Base-by-base conservation (phyloP, 1,140 invertebrate genomes). In the Drosophila santomea region DNA sequence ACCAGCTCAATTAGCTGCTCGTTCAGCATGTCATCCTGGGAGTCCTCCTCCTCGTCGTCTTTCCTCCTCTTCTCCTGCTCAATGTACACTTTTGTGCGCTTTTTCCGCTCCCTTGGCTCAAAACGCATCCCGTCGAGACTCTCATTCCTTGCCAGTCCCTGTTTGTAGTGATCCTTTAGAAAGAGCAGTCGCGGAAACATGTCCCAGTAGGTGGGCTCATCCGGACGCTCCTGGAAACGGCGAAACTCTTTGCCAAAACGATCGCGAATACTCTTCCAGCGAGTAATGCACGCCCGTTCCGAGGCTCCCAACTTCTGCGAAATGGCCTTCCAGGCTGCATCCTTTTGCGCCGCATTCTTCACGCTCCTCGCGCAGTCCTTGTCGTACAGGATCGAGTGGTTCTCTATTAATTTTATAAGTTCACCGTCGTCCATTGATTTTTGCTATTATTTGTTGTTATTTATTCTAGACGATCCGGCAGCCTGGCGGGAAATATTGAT, bases 231-330 rank as follows among this genome's bases (percentile, higher is more conserved):
- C 51, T 91, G 90, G 28, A 89, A 80, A 0, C 90, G 75, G 0
- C 90, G 64, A 32, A 88, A 91, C 23, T 91, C 90, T 35, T 90
- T 91, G 8, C 85, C 90, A 57, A 91, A 91, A 0, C 90, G 73
- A 58, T 91, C 90, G 0, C 90, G 62, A 28, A 91, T 74, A 39
- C 86, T 90, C 52, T 91, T 91, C 90, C 90, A 91, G 8, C 90
- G 73, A 6, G 90, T 91, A 3, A 90, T 91, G 51, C 90, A 91
- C 14, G 90, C 90, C 1, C 90, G 47, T 35, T 91, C 89, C 7
- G 83, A 80, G 36, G 83, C 82, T 1, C 74, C 74, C 25, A 90
- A 10, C 52, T 75, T 80, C 7, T 45, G 25, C 5, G 90, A 91
- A 14, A 85, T 85, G 0, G 77, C 59, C 47, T 89, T 86, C 90